Conservation (phyloP, 35 echinoderm and acorn worm genomes). For the Apostichopus parvimensis region DNA sequence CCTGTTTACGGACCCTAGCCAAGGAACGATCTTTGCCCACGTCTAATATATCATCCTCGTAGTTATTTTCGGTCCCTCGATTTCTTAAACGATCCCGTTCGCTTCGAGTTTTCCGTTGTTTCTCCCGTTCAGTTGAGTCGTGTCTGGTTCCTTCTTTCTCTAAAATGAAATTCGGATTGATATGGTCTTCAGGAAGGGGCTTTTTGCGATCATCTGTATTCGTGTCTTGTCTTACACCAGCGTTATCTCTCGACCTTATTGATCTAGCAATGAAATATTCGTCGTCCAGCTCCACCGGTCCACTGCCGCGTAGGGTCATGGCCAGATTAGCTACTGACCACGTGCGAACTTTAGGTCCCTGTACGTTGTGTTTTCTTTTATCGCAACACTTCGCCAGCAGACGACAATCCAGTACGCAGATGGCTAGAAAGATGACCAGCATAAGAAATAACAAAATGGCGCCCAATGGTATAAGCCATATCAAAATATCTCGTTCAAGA, state of each 20-base stretch:
- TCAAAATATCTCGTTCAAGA: conserved; percentile 40
- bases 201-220: conserved; percentile 21
- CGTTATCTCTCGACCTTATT: conserved; percentile 28
- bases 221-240: background rate
- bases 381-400: conserved; percentile 35
- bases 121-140: background rate
- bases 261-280: conserved; percentile 49
- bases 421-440: conserved; percentile 38
- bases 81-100: conserved; percentile 43
- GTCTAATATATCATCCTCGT: conserved; percentile 1
- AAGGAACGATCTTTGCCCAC: background rate
- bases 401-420: conserved; percentile 44
- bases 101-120: conserved; percentile 49
- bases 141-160: background rate
- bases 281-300: background rate
- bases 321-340: conserved; percentile 48
- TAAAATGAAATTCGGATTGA: conserved; percentile 40
- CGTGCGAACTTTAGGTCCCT: conserved; percentile 22
- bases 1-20: background rate
- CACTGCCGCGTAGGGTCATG: background rate
- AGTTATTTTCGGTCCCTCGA: background rate
- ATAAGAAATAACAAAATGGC: conserved; percentile 37
- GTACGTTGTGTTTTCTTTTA: conserved; percentile 21
- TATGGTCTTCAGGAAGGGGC: conserved; percentile 20
- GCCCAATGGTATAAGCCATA: conserved; percentile 54